phyloP scores from a whole-genome alignment of 2,797 vertebrate genomes.

The Liparis tanakae region DNA sequence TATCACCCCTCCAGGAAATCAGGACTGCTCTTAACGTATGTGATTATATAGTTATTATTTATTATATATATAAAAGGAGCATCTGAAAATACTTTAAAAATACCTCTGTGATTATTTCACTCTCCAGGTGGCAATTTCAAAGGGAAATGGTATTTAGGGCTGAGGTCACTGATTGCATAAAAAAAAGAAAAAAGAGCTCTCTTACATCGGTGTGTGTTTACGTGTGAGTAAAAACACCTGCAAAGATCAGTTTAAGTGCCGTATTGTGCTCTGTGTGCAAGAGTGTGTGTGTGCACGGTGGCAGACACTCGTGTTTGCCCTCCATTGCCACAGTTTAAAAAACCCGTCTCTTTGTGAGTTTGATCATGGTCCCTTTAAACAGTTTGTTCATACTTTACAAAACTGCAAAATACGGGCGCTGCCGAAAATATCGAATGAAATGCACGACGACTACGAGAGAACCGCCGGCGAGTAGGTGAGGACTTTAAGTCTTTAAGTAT shows the following conservation, averaged over 20 bases:
- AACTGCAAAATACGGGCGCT: slow-evolving; percentile 71
- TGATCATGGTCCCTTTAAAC: slow-evolving; percentile 85
- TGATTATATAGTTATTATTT: slow-evolving; percentile 46
- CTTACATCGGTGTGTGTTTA: slow-evolving; percentile 62
- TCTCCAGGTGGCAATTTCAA: slow-evolving; percentile 79
- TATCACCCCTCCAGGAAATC: slow-evolving; percentile 25
- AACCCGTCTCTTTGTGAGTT: slow-evolving; percentile 58
- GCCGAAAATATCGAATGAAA: slow-evolving; percentile 48
- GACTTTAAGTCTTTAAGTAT: slow-evolving; percentile 58
- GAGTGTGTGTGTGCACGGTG: slow-evolving; percentile 18
- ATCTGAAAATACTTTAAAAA: slow-evolving; percentile 72
- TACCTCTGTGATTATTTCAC: slow-evolving; percentile 46
- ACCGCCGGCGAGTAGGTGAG: slow-evolving; percentile 52
- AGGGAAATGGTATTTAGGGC: slow-evolving; percentile 76
- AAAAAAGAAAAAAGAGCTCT: slow-evolving; percentile 67
- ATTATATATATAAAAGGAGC: slow-evolving; percentile 62
- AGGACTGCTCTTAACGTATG: slow-evolving; percentile 39
- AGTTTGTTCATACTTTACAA: slow-evolving; percentile 77
- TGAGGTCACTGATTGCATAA: slow-evolving; percentile 80
- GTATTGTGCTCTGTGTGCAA: slow-evolving; percentile 63
- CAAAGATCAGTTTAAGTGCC: slow-evolving; percentile 62
- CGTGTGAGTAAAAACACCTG: slow-evolving; percentile 65
- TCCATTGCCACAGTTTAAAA: slow-evolving; percentile 45
- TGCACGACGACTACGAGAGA: slow-evolving; percentile 42
- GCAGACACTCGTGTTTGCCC: slow-evolving; percentile 12